phyloP scores from a whole-genome alignment of 2,113 vertebrate genomes.

The Tragelaphus buxtoni region DNA sequence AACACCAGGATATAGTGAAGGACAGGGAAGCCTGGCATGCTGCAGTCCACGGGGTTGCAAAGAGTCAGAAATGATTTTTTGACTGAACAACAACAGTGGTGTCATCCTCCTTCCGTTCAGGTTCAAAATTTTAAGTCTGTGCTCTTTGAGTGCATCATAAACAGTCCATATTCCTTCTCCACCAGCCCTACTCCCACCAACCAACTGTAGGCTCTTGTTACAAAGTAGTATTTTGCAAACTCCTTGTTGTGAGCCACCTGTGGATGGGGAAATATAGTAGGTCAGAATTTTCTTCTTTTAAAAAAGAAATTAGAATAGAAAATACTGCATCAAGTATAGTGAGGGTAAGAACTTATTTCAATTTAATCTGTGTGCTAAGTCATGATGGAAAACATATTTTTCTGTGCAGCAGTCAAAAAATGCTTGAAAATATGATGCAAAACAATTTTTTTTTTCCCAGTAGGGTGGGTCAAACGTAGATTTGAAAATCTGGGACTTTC shows the following conservation, averaged over 20 bases:
- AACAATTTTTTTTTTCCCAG: background rate
- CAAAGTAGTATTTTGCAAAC: background rate
- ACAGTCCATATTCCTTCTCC: background rate
- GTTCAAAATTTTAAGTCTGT: background rate
- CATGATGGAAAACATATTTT: background rate
- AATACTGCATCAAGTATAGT: background rate
- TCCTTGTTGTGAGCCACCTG: background rate
- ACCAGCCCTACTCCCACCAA: background rate
- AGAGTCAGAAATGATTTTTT: background rate
- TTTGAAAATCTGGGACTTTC: background rate
- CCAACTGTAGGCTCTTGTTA: background rate
- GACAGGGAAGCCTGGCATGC: background rate
- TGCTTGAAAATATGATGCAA: background rate
- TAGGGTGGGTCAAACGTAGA: background rate
- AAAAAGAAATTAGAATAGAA: background rate
- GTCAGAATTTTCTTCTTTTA: background rate
- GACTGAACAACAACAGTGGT: background rate
- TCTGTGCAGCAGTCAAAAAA: background rate
- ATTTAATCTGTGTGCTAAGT: background rate
- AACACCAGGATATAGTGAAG: background rate
- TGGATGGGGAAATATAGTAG: background rate
- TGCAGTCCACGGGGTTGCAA: background rate
- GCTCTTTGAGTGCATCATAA: background rate
- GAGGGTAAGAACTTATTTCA: background rate
- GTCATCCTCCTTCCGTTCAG: background rate